Evolutionary conservation across 1,140 invertebrate species (phyloP), one percentile per base, ranked within the genome.

Genomic region (Orchestia grillus): DNA sequence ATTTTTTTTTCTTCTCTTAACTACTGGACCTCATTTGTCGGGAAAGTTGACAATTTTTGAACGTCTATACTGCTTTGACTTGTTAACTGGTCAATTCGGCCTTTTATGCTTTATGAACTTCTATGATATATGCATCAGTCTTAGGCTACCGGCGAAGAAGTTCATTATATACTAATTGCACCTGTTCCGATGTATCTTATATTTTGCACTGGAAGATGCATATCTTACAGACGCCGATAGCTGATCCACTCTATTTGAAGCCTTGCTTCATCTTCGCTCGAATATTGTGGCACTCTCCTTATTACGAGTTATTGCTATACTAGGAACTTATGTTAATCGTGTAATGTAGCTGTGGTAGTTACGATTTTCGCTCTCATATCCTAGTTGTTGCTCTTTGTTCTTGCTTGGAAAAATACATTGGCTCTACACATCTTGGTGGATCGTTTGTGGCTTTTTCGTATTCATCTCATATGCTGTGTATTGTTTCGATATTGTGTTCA

Each of bases 331-430:
- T 16, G 92, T 94, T 94, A 44, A 45, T 94, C 92, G 92, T 90
- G 92, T 94, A 94, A n/a, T 47, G 92, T 94, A 94, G 92, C 43
- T 94, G 92, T 94, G 36, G 92, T 94, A 94, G 92, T 94, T 45
- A 47, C 92, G 44, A 94, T 94, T n/a, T 77, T 94, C 92, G 44
- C 92, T 94, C 92, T 45, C 41, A 47, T 94, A 47, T 94, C 44
- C 92, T 94, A 94, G 92, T 94, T 91, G 88, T 44, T 44, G 44
- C 44, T 94, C 92, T 94, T 47, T n/a, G 92, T 94, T 94, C 44
- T 44, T 94, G 44, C 92, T 94, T 90, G 88, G 36, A 90, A 90
- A 42, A 44, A 90, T 90, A 44, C 88, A 90, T 90, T 90, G 88
- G n/a, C 88, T 90, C 88, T 90, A 19, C n/a, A 90, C 43, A 90